Conservation (phyloP, 2,797 vertebrate species). For the Varecia variegata region DNA sequence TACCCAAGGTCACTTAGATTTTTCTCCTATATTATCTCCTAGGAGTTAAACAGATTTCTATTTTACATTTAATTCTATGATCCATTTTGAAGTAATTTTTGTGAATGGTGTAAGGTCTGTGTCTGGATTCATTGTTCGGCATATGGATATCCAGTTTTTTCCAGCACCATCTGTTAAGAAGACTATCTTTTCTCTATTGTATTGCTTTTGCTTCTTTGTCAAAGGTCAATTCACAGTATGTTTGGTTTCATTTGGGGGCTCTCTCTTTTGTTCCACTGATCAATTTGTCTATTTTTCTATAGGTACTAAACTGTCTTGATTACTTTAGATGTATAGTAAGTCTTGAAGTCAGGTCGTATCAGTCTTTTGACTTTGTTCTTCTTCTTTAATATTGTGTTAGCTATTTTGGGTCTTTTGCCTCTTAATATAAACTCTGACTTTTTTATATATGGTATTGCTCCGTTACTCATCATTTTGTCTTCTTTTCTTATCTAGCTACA, state of each 20-base stretch:
- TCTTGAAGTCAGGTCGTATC: background rate
- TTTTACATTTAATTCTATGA: background rate
- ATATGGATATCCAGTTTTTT: background rate
- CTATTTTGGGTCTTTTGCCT: background rate
- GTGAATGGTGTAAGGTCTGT: background rate
- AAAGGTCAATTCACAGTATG: background rate
- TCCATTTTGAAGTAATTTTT: background rate
- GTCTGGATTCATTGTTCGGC: background rate
- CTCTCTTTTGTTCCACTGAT: background rate
- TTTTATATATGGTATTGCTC: background rate
- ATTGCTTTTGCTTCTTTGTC: background rate
- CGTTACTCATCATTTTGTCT: background rate
- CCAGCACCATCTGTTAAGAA: background rate
- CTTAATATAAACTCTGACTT: background rate
- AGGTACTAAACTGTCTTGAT: background rate
- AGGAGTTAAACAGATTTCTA: background rate
- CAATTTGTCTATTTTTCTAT: background rate
- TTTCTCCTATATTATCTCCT: background rate
- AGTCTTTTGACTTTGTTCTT: background rate
- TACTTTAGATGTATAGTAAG: background rate
- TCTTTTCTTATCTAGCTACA: background rate
- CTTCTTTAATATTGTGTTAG: background rate
- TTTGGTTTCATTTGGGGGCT: background rate
- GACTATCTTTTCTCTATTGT: background rate
- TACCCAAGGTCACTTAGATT: background rate